Percentiles rank a stretch among this genome's conserved stretches.
Evolutionary conservation across 2,113 vertebrate genomes (phyloP).

Genomic region (Carlito syrichta): DNA sequence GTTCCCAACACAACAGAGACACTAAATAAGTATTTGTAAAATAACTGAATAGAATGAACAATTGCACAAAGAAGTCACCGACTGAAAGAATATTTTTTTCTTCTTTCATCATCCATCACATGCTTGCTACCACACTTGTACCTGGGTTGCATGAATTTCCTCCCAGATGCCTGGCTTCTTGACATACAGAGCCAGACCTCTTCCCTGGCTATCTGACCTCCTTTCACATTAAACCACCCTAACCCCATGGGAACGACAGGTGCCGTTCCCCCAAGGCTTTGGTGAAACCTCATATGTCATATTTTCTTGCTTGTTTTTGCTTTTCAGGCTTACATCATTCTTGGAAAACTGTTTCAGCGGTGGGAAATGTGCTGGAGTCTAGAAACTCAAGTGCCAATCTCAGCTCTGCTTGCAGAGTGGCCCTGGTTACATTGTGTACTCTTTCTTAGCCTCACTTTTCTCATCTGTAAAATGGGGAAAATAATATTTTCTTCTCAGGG

Average conservation of each 20-base stretch:
- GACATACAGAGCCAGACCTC: not conserved
- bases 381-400: not conserved
- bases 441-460: not conserved
- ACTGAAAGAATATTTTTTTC: not conserved
- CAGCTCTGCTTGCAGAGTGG: not conserved
- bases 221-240: not conserved
- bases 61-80: not conserved
- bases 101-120: not conserved
- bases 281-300: not conserved
- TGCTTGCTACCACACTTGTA: fast-evolving
- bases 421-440: not conserved
- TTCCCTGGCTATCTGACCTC: not conserved
- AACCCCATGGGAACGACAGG: not conserved
- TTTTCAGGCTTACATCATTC: not conserved
- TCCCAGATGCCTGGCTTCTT: not conserved
- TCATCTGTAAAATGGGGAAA: not conserved
- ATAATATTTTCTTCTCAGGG: not conserved
- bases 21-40: not conserved
- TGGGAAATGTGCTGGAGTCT: not conserved
- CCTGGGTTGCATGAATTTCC: not conserved
- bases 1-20: not conserved
- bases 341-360: not conserved
- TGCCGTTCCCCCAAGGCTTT: not conserved
- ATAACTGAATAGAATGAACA: not conserved
- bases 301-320: not conserved